Conservation (phyloP, 2,888 invertebrate species). For the Athetis lepigone region DNA sequence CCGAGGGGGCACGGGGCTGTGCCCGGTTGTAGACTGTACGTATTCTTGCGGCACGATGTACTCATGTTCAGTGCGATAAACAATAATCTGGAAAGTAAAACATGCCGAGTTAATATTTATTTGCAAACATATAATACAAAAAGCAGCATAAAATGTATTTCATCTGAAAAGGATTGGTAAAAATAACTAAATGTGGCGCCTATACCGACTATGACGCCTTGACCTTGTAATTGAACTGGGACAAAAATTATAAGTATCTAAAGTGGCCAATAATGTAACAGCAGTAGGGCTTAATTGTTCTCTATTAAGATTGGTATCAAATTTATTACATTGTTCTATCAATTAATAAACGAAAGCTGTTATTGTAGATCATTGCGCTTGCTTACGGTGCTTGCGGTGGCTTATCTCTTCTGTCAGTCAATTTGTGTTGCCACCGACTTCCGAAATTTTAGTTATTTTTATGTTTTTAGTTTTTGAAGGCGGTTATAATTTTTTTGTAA, state of each 20-base stretch:
- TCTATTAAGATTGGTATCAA: conserved; percentile 52
- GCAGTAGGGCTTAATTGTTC: conserved; percentile 59
- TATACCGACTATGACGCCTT: conserved; percentile 8
- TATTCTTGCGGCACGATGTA: conserved; percentile 90
- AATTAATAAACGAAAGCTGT: background rate
- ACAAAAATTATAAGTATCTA: conserved; percentile 49
- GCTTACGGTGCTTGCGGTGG: too few relatives aligned
- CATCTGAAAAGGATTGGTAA: background rate
- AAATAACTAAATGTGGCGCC: conserved; percentile 3
- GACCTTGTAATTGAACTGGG: conserved; percentile 38
- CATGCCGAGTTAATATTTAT: conserved; percentile 4
- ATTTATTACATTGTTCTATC: conserved; percentile 2
- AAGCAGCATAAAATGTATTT: background rate
- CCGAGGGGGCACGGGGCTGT: conserved; percentile 89
- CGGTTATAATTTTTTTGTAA: too few relatives aligned
- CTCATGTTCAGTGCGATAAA: conserved; percentile 92
- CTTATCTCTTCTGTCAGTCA: too few relatives aligned
- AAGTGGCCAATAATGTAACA: conserved; percentile 59
- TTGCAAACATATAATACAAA: background rate
- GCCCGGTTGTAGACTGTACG: conserved; percentile 86
- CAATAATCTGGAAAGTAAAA: conserved; percentile 89
- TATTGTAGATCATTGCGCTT: background rate
- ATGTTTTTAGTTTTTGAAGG: too few relatives aligned
- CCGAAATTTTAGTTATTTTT: too few relatives aligned
- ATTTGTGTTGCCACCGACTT: too few relatives aligned